phyloP scores from a whole-genome alignment of 2,888 invertebrate species.

The Lasioglossum villosulum region DNA sequence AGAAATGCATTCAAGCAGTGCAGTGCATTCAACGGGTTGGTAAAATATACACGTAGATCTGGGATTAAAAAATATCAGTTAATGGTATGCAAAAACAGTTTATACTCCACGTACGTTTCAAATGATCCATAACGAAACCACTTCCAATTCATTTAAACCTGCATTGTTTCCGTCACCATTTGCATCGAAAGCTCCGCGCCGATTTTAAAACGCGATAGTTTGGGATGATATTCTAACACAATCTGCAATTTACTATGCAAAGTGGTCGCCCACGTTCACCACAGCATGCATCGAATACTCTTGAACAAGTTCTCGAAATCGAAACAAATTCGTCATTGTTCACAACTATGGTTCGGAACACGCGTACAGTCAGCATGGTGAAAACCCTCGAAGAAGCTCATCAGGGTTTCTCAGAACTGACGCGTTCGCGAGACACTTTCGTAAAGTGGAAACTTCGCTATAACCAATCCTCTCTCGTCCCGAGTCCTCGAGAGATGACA shows the following conservation, averaged over 20 bases:
- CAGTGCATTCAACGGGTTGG: not conserved
- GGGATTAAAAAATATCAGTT: not conserved
- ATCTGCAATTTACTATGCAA: constrained; percentile 6
- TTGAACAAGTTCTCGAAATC: not conserved
- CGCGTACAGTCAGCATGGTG: not conserved
- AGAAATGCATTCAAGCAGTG: not conserved
- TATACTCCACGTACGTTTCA: not conserved
- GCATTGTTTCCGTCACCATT: not conserved
- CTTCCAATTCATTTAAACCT: not conserved
- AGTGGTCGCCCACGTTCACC: not conserved
- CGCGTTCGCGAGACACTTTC: not conserved
- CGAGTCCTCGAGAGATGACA: constrained; percentile 1
- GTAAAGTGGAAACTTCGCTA: not conserved
- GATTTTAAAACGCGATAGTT: not conserved
- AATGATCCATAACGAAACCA: not conserved
- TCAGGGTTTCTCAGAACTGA: not conserved
- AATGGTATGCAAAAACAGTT: not conserved
- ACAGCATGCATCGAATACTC: not conserved
- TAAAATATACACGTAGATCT: not conserved
- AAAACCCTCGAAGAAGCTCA: not conserved
- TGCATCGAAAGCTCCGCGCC: not conserved
- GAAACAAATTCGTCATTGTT: not conserved
- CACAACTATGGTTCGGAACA: not conserved
- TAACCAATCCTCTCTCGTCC: not conserved
- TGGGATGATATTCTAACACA: not conserved